These are phyloP conservation scores for Cheilosia urbana DNA, from an alignment of 2,888 invertebrate genomes.

Conservation along the genomic window DNA sequence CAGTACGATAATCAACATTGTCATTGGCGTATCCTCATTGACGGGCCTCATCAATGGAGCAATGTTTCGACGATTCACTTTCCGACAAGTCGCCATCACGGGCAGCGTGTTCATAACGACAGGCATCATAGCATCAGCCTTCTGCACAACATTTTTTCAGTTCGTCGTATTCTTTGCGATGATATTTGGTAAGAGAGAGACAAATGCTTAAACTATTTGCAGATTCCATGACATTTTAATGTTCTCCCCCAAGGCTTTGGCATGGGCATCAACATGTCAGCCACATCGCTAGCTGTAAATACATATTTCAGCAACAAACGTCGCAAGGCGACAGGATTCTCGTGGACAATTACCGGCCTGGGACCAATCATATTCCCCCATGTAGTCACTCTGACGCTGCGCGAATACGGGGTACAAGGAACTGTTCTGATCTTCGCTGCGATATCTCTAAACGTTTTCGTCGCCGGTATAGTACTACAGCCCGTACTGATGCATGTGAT, in stretches of 20 bases:
- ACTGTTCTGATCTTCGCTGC: slow-evolving; percentile 88
- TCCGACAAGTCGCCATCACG: slow-evolving; percentile 87
- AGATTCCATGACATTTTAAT: neutral
- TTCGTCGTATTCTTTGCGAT: slow-evolving; percentile 88
- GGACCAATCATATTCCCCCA: slow-evolving; percentile 90
- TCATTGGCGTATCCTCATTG: slow-evolving; percentile 88
- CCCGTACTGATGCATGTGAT: slow-evolving; percentile 90
- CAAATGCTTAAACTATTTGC: neutral
- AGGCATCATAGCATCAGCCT: slow-evolving; percentile 86
- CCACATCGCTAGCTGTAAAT: slow-evolving; percentile 89
- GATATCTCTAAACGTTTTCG: slow-evolving; percentile 87
- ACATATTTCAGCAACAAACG: slow-evolving; percentile 89
- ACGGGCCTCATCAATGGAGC: slow-evolving; percentile 89
- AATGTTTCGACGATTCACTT: slow-evolving; percentile 88
- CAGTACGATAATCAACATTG: slow-evolving; percentile 89
- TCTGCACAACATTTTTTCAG: slow-evolving; percentile 86
- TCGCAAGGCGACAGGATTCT: slow-evolving; percentile 88
- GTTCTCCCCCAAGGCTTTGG: slow-evolving; percentile 81
- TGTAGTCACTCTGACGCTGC: slow-evolving; percentile 87
- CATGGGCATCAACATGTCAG: slow-evolving; percentile 87
- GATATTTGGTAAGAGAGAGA: slow-evolving; percentile 86
- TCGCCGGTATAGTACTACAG: slow-evolving; percentile 88
- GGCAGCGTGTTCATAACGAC: slow-evolving; percentile 86
- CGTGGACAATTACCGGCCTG: slow-evolving; percentile 89
- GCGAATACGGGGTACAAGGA: slow-evolving; percentile 87